Percentiles rank a stretch among this genome's conserved stretches.
phyloP scores from a whole-genome alignment of 2,888 invertebrate species.

The Heliconius sara region DNA sequence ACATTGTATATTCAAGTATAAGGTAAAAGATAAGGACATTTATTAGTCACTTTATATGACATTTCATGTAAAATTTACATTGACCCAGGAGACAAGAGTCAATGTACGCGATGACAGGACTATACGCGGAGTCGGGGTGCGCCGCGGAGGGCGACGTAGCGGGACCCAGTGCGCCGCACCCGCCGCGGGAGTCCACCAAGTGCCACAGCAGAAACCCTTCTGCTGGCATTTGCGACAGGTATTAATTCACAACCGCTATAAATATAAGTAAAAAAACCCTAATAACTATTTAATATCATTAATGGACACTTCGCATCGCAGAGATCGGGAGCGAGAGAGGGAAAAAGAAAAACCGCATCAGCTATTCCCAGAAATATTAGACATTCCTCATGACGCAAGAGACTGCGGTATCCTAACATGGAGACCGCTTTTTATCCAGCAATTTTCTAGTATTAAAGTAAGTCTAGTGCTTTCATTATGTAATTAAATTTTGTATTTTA shows the following conservation, averaged over 20 bases:
- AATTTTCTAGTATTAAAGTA: conserved; percentile 95
- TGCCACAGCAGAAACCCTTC: conserved; percentile 93
- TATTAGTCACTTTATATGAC: background rate
- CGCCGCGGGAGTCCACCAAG: conserved; percentile 81
- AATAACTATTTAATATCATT: conserved; percentile 7
- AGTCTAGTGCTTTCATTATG: conserved; percentile 48
- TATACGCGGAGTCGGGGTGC: conserved; percentile 89
- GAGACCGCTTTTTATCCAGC: conserved; percentile 93
- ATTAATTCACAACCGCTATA: conserved; percentile 33
- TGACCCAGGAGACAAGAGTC: conserved; percentile 90
- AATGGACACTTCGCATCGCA: conserved; percentile 52
- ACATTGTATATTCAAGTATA: background rate
- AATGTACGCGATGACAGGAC: conserved; percentile 94
- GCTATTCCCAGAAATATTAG: conserved; percentile 85
- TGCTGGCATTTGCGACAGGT: conserved; percentile 88
- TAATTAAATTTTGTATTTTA: background rate
- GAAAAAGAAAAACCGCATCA: conserved; percentile 85
- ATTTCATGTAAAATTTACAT: background rate
- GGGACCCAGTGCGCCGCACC: conserved; percentile 77
- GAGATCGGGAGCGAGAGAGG: conserved; percentile 81
- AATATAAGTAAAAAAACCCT: background rate
- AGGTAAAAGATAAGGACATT: background rate
- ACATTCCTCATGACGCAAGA: conserved; percentile 87
- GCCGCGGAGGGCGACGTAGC: conserved; percentile 84
- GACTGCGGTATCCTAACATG: conserved; percentile 95